These are phyloP conservation scores for Turritopsis rubra DNA, from an alignment of 30 jellyfish, hydroid and myxozoan genomes.

Conservation along the genomic window DNA sequence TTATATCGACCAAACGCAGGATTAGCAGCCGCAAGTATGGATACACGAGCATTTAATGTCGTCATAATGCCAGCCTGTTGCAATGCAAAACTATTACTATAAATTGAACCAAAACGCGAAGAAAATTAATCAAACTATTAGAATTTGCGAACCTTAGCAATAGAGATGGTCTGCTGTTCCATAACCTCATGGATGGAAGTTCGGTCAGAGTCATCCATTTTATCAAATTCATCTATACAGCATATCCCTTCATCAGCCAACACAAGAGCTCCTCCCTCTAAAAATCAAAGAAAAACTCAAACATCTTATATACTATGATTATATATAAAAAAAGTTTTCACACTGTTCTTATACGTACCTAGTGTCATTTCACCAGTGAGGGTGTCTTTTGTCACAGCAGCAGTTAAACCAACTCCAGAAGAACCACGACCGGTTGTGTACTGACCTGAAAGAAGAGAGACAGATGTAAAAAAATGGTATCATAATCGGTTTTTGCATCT, in stretches of 20 bases:
- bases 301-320: background rate
- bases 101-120: background rate
- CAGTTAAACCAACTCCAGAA: slow-evolving; percentile 99
- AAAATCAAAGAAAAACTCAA: background rate
- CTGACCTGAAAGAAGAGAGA: slow-evolving; percentile 59
- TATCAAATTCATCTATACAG: slow-evolving; percentile 98
- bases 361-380: slow-evolving; percentile 96
- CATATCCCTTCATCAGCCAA: slow-evolving; percentile 99
- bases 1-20: slow-evolving; percentile 99
- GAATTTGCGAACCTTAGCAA: slow-evolving; percentile 69
- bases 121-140: background rate
- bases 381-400: slow-evolving; percentile 98
- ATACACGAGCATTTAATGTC: slow-evolving; percentile 97
- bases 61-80: slow-evolving; percentile 99
- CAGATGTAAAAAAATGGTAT: background rate
- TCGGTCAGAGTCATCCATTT: slow-evolving; percentile 97
- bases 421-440: slow-evolving; percentile 99
- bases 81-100: background rate
- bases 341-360: slow-evolving; percentile 14
- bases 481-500: too few relatives aligned
- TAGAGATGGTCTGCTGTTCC: slow-evolving; percentile 99
- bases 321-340: background rate
- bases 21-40: slow-evolving; percentile 99
- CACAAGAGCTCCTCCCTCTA: slow-evolving; percentile 99
- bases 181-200: slow-evolving; percentile 98